Evolutionary conservation across 1,140 invertebrate genomes (phyloP).

Genomic region (Carcinoscorpius rotundicauda): DNA sequence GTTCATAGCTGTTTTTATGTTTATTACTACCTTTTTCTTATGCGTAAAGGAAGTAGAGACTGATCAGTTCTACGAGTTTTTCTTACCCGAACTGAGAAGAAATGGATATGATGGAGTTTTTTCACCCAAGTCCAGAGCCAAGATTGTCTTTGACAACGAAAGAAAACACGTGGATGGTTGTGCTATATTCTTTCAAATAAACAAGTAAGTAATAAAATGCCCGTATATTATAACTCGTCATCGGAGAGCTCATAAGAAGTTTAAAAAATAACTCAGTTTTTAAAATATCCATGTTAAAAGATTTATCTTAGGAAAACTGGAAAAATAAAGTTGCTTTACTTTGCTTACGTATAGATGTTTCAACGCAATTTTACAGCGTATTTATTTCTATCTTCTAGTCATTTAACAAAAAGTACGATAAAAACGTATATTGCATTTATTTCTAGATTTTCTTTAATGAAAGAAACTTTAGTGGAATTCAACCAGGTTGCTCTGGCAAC

Average conservation of each 20-base stretch:
- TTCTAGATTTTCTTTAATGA: constrained; percentile 79
- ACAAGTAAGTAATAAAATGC: constrained; percentile 60
- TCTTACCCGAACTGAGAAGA: constrained; percentile 81
- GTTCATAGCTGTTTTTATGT: too few species aligned
- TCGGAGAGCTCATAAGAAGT: too few species aligned
- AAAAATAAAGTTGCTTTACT: too few species aligned
- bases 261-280: too few species aligned
- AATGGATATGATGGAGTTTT: constrained; percentile 96
- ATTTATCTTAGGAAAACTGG: too few species aligned
- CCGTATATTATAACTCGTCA: too few species aligned
- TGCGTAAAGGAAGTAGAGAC: constrained; percentile 83
- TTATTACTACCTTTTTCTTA: too few species aligned
- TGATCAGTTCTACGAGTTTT: constrained; percentile 96
- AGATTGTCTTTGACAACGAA: constrained; percentile 95
- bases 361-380: too few species aligned
- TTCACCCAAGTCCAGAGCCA: constrained; percentile 93
- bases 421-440: neutral
- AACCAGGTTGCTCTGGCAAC: constrained; percentile 97
- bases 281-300: too few species aligned
- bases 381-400: too few species aligned
- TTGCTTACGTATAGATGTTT: too few species aligned
- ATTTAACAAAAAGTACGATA: too few species aligned
- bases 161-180: constrained; percentile 97
- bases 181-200: constrained; percentile 90
- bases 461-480: constrained; percentile 93